Conservation (phyloP, 2,113 vertebrate species). For the Tachycineta bicolor region DNA sequence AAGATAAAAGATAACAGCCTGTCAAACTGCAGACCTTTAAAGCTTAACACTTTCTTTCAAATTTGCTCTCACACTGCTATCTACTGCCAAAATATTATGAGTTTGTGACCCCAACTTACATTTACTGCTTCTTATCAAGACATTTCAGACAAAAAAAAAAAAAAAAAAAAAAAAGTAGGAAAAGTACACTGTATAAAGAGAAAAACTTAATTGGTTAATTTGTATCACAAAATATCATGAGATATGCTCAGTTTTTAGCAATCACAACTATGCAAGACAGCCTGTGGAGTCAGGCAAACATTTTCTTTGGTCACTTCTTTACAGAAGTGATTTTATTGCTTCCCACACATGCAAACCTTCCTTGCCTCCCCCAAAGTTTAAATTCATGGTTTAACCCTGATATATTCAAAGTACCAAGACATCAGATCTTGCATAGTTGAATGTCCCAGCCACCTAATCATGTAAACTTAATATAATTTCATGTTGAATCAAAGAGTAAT, state of each 20-base stretch:
- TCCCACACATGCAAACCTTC: not conserved
- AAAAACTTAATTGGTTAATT: not conserved
- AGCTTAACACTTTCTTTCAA: constrained; percentile 62
- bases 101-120: not conserved
- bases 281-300: not conserved
- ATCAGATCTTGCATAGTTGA: not conserved
- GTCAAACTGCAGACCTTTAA: constrained; percentile 61
- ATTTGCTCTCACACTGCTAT: constrained; percentile 39
- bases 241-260: not conserved
- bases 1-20: constrained; percentile 66
- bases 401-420: not conserved
- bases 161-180: not conserved
- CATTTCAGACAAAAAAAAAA: not conserved
- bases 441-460: not conserved
- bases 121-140: constrained; percentile 42
- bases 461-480: not conserved
- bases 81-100: constrained; percentile 21
- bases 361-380: not conserved
- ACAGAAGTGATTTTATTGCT: not conserved
- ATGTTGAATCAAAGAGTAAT: not conserved
- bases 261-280: not conserved
- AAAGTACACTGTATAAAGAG: not conserved
- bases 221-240: not conserved
- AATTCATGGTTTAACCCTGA: not conserved
- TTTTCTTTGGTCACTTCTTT: not conserved